Base-by-base conservation (phyloP, 2,797 vertebrate genomes). In the Chrosomus eos region DNA sequence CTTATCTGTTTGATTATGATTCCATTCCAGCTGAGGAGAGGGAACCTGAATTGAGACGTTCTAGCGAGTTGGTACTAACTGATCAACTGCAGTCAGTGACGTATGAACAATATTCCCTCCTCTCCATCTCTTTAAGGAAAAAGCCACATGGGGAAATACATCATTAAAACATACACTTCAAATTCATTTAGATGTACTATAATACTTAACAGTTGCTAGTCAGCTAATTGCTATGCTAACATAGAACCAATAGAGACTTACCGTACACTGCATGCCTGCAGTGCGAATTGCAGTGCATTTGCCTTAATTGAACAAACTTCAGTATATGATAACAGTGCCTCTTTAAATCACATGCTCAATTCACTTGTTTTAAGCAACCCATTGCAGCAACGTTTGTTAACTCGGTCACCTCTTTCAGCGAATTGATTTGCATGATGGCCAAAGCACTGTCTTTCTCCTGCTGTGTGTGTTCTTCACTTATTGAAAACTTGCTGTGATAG, bases 1-100 rank as follows among this genome's bases (percentile, higher is more conserved):
- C 93, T 94, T 92, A 91, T 93, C 70, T 90, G 92, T 93, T 91
- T 89, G 89, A 91, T 91, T 91, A 94, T 92, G 90, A 94, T 92
- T 94, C 92, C 92, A 94, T 95, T 95, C 92, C 92, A 89, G 85
- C 87, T 89, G 53, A 67, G 60, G 16, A 92, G 90, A 91, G 92
- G 92, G 92, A 94, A 93, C 90, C 92, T 91, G 91, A 91, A 92
- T 89, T 89, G 90, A 91, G 88, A 92, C 87, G 89, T 83, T 91
- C 86, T 91, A 92, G 92, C 90, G 92, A 89, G 89, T 91, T 92
- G 93, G 93, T 94, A 94, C 92, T 90, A 92, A 92, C 92, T 91
- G 93, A 93, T 94, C 93, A 92, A 93, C 93, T 93, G 92, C 90
- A 88, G 90, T 91, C 91, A 89, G 48, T 43, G 60, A 71, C 58